Evolutionary conservation across 1,140 invertebrate genomes (phyloP).

Genomic region (Dolichoris vasculosae): DNA sequence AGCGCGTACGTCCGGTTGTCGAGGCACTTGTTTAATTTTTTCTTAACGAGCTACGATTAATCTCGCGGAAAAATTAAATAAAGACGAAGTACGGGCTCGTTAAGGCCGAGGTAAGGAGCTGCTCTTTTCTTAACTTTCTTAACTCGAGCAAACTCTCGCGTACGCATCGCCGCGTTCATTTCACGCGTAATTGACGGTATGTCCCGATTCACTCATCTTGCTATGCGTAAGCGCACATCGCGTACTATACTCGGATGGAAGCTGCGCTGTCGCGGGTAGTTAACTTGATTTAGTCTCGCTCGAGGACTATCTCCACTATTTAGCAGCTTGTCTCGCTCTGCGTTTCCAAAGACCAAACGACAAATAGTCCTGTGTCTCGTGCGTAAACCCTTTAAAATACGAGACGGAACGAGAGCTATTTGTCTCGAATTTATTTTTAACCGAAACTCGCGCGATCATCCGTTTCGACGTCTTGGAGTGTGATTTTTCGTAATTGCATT

Average conservation of each 20-base stretch:
- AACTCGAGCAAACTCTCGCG: no score
- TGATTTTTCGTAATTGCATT: neutral
- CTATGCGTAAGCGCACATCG: neutral
- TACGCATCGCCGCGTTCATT: constrained; percentile 53
- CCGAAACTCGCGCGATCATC: neutral
- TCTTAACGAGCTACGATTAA: constrained; percentile 29
- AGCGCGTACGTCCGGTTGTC: neutral
- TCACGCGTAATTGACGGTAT: constrained; percentile 50
- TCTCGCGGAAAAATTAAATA: constrained; percentile 16
- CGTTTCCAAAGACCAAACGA: neutral
- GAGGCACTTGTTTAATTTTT: neutral
- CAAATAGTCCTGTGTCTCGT: neutral
- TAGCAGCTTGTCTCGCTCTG: constrained; percentile 43
- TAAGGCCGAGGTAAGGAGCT: neutral
- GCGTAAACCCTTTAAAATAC: constrained; percentile 28
- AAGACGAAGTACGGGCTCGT: neutral
- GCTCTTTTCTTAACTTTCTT: neutral
- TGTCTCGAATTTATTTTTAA: constrained; percentile 42
- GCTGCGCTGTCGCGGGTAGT: constrained; percentile 24
- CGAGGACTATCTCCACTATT: constrained; percentile 38
- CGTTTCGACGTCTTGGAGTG: neutral
- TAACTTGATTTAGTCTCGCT: constrained; percentile 52
- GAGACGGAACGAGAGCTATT: constrained; percentile 31
- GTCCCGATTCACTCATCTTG: neutral
- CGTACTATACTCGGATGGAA: neutral